Conservation (phyloP, 2,888 invertebrate species). For the Perizoma flavofasciatum region DNA sequence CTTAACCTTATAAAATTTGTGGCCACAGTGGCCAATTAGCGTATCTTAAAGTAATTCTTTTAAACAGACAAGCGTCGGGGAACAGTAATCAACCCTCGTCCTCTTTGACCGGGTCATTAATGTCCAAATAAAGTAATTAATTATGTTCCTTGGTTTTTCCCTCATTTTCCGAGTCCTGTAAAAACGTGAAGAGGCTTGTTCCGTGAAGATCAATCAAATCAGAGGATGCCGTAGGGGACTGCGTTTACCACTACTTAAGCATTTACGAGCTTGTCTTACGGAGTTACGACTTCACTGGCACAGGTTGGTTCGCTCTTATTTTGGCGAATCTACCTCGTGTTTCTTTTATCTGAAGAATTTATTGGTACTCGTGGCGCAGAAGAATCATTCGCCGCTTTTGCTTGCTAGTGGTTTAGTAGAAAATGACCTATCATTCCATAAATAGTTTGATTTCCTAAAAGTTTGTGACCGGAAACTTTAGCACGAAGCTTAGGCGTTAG, state of each 20-base stretch:
- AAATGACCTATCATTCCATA: too few relatives aligned
- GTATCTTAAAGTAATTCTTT: conserved; percentile 39
- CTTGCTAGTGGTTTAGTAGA: too few relatives aligned
- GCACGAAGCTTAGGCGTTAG: too few relatives aligned
- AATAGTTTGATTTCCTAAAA: too few relatives aligned
- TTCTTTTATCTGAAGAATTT: conserved; percentile 16
- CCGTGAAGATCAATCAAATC: conserved; percentile 79
- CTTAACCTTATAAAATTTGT: neutral
- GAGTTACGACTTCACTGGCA: conserved; percentile 61
- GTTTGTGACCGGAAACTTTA: too few relatives aligned
- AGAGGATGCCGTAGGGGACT: conserved; percentile 62
- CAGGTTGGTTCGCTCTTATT: conserved; percentile 59
- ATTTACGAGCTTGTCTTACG: conserved; percentile 72
- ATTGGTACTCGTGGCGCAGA: neutral
- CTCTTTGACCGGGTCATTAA: conserved; percentile 75
- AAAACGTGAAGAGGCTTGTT: conserved; percentile 68
- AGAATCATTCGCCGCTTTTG: too few relatives aligned
- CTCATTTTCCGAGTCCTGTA: conserved; percentile 74
- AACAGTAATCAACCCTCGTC: conserved; percentile 76
- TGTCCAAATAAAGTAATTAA: conserved; percentile 83
- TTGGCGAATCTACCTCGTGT: conserved; percentile 34
- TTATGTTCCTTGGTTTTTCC: conserved; percentile 75
- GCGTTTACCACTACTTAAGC: conserved; percentile 68
- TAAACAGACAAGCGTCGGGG: conserved; percentile 55
- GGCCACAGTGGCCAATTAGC: conserved; percentile 30